Base-by-base conservation (phyloP, 1,140 invertebrate species). In the Zaprionus inermis region DNA sequence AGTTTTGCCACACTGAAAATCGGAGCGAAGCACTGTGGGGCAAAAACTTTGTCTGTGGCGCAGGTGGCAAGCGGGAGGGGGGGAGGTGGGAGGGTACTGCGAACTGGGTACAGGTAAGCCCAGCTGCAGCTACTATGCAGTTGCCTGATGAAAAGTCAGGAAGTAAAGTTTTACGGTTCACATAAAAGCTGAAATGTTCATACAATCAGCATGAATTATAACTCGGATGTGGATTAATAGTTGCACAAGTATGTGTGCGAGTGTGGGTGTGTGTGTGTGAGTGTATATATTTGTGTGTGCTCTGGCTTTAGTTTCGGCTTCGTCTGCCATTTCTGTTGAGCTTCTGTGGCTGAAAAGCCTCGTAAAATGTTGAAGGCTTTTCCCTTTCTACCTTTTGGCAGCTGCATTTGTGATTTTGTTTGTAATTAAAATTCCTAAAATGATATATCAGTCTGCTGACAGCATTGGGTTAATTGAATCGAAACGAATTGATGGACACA, bases 201-300 rank as follows among this genome's bases (percentile, higher is more conserved):
- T 90, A 89, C 84, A 89, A 89, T 89, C 85, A 89, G 85, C 85
- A 89, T 90, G 84, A 89, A 89, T 89, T 89, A 89, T 89, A 89
- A 89, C 84, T 90, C 85, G 84, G 84, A 89, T 89, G 84, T 79
- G 85, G 84, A 89, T 89, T 89, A 89, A 89, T 90, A 81, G 85
- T 88, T 71, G 52, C 38, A 56, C 72, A 73, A 70, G 72, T 79
- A 74, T 61, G 49, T 38, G 49, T 28, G 58, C 57, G n/a, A n/a
- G 20, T 34, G 30, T 9, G 38, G 61, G 36, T 56, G 32, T 52
- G 34, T 41, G 51, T 24, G 66, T 60, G 58, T 57, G 55, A 11
- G 63, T 16, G 34, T 51, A 10, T 30, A n/a, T 5, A 14, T 1
- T 18, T 44, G 11, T 81, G 63, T 68, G 32, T 59, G 64, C 16